Percentiles rank a stretch among this genome's conserved stretches.
phyloP scores from a whole-genome alignment of 2,888 invertebrate genomes.

The Agrotis exclamationis region DNA sequence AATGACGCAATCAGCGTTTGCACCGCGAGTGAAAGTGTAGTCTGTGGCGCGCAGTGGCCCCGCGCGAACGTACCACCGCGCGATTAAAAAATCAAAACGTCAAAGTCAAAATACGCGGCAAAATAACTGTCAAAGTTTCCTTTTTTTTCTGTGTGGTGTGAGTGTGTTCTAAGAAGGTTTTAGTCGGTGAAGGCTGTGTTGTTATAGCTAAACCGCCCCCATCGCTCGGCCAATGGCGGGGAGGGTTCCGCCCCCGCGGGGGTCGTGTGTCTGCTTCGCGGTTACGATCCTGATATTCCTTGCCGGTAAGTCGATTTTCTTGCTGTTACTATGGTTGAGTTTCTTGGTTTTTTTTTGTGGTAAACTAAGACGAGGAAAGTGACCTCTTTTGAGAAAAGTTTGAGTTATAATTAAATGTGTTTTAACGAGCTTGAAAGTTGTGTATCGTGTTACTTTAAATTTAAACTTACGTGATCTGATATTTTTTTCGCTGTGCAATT shows the following conservation, averaged over 20 bases:
- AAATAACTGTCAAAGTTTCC: slow-evolving; percentile 52
- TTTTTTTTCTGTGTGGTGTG: slow-evolving; percentile 51
- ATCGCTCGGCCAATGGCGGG: slow-evolving; percentile 86
- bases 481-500: not conserved
- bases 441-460: slow-evolving; percentile 37
- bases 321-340: slow-evolving; percentile 53
- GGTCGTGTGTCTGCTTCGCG: slow-evolving; percentile 74
- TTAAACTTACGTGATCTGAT: not conserved
- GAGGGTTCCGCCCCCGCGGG: slow-evolving; percentile 85
- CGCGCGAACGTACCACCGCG: slow-evolving; percentile 66
- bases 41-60: slow-evolving; percentile 72
- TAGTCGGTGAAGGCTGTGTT: slow-evolving; percentile 76
- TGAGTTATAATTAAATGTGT: slow-evolving; percentile 35
- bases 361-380: slow-evolving; percentile 28
- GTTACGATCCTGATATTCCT: slow-evolving; percentile 77
- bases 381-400: slow-evolving; percentile 39
- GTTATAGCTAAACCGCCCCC: slow-evolving; percentile 83
- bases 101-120: slow-evolving; percentile 57
- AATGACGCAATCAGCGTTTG: slow-evolving; percentile 72
- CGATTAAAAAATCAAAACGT: slow-evolving; percentile 63
- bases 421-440: slow-evolving; percentile 15
- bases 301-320: slow-evolving; percentile 82
- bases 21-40: slow-evolving; percentile 81
- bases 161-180: slow-evolving; percentile 71
- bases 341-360: slow-evolving; percentile 43